Evolutionary conservation across 2,888 invertebrate species (phyloP).

Genomic region (Lasioglossum oenotherae): DNA sequence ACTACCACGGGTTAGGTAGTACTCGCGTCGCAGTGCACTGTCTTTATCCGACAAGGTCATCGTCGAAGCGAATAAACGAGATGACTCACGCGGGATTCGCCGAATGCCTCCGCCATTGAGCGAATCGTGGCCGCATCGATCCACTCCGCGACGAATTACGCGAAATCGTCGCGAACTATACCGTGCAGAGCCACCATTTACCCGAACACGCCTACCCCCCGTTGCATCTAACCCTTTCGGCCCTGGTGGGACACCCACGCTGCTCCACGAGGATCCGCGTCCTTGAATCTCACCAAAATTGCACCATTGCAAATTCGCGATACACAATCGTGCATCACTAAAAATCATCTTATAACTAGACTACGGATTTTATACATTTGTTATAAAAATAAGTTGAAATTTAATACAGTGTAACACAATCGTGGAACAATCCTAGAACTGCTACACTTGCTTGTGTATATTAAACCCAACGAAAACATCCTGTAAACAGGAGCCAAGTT

Average conservation of each 20-base stretch:
- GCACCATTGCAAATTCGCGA: no score
- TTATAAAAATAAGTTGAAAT: no score
- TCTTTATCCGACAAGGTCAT: conserved; percentile 67
- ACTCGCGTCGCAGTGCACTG: conserved; percentile 47
- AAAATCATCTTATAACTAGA: no score
- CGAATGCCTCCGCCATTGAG: conserved; percentile 56
- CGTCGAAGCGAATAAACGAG: conserved; percentile 49
- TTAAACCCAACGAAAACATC: no score
- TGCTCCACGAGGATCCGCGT: background rate
- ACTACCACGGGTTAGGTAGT: background rate
- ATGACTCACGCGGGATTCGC: conserved; percentile 71
- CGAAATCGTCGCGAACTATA: background rate
- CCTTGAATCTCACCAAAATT: background rate
- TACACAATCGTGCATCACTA: no score
- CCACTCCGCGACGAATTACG: conserved; percentile 50
- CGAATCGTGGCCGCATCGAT: conserved; percentile 66
- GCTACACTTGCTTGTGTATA: no score
- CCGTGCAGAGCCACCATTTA: background rate
- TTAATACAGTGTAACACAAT: no score
- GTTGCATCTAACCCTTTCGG: background rate
- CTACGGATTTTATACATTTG: no score
- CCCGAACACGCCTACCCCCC: background rate
- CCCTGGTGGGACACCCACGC: background rate
- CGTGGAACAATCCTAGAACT: no score
- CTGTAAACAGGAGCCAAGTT: no score